phyloP scores from a whole-genome alignment of 2,888 invertebrate species.

The Synergus laeviventris region DNA sequence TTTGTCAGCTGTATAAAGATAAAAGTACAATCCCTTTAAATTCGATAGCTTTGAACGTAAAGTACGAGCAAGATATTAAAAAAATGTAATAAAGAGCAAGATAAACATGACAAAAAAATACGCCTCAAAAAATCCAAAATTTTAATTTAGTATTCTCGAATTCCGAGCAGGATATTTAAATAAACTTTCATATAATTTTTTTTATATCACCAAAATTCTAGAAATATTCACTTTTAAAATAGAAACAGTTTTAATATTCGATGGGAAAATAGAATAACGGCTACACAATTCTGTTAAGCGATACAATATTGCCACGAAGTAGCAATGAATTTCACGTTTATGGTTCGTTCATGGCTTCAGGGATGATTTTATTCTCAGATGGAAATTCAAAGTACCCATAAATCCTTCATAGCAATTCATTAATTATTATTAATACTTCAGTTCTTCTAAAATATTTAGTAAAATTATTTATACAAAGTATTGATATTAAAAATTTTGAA shows the following conservation, averaged over 20 bases:
- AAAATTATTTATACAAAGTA: not conserved
- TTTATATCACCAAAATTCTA: not conserved
- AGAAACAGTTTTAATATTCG: not conserved
- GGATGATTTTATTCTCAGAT: not conserved
- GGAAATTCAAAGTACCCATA: not conserved
- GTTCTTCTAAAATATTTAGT: not conserved
- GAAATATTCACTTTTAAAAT: not conserved
- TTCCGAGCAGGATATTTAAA: not conserved
- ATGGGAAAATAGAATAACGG: not conserved
- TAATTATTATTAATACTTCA: not conserved
- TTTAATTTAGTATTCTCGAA: not conserved
- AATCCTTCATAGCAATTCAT: not conserved
- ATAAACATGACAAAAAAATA: no score
- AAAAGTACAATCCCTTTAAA: not conserved
- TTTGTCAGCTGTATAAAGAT: not conserved
- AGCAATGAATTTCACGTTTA: not conserved
- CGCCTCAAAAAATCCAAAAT: not conserved
- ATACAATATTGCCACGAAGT: not conserved
- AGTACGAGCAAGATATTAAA: not conserved
- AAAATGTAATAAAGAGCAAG: not conserved
- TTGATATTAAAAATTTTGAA: not conserved
- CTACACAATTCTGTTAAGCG: constrained; percentile 7
- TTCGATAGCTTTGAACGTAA: not conserved
- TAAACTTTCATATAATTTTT: not conserved
- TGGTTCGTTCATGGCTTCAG: not conserved